Evolutionary conservation across 2,113 vertebrate species (phyloP).

Genomic region (Fulmarus glacialis): DNA sequence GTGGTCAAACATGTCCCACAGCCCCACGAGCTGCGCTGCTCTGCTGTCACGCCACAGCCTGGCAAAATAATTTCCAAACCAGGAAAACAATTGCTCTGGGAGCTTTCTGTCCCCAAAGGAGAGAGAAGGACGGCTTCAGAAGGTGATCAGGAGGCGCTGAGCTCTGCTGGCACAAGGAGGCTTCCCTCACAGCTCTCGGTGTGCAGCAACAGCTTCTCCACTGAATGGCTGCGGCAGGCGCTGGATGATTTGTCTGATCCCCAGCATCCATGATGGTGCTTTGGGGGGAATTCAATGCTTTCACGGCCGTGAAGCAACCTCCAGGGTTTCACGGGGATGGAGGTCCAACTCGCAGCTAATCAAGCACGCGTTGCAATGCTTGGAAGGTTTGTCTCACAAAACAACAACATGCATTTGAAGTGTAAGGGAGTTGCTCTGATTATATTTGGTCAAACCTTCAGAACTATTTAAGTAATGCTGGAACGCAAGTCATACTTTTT

Average conservation of each 20-base stretch:
- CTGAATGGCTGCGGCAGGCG: background rate
- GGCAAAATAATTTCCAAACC: background rate
- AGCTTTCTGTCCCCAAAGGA: background rate
- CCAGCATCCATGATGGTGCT: background rate
- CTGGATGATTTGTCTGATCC: background rate
- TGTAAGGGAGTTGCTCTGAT: background rate
- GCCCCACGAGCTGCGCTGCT: background rate
- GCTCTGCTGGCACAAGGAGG: background rate
- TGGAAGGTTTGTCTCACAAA: background rate
- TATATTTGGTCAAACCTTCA: background rate
- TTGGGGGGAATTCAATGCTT: accelerated
- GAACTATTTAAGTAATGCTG: background rate
- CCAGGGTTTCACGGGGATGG: background rate
- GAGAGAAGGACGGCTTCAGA: accelerated
- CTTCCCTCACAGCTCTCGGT: background rate
- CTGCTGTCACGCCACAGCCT: background rate
- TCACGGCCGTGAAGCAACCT: background rate
- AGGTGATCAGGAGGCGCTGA: background rate
- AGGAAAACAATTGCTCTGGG: background rate
- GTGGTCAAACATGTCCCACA: background rate
- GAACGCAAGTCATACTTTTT: background rate
- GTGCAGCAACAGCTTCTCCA: background rate
- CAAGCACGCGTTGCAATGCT: background rate
- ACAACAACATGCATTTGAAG: background rate
- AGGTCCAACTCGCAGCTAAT: accelerated